Conservation (phyloP, 2,888 invertebrate species). For the Pediacus dermestoides region DNA sequence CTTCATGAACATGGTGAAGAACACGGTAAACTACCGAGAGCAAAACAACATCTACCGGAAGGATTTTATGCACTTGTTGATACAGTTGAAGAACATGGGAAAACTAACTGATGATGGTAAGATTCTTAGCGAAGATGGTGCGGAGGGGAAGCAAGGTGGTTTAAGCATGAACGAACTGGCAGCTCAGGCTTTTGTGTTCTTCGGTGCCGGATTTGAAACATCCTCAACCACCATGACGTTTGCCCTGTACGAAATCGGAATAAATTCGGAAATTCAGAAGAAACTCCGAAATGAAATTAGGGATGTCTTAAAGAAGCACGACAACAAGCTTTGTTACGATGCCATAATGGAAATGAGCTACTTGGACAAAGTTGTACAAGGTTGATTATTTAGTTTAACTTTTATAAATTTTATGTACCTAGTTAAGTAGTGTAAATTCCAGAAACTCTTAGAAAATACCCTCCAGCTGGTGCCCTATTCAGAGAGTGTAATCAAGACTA, state of each 20-base stretch:
- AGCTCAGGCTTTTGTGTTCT: conserved; percentile 57
- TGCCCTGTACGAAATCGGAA: conserved; percentile 53
- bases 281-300: conserved; percentile 47
- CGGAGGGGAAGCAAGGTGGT: too few relatives aligned
- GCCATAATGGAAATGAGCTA: conserved; percentile 49
- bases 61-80: conserved; percentile 14
- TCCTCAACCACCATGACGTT: conserved; percentile 57
- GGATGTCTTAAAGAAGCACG: conserved; percentile 35
- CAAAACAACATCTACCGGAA: conserved; percentile 11
- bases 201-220: conserved; percentile 60
- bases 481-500: too few relatives aligned
- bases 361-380: conserved; percentile 42
- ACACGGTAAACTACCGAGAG: conserved; percentile 11
- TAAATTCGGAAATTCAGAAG: conserved; percentile 46
- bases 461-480: too few relatives aligned
- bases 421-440: too few relatives aligned
- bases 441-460: too few relatives aligned
- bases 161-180: conserved; percentile 31
- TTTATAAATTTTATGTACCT: too few relatives aligned
- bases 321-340: conserved; percentile 46
- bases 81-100: conserved; percentile 7
- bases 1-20: conserved; percentile 8
- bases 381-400: too few relatives aligned
- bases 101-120: too few relatives aligned
- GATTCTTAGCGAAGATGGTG: too few relatives aligned